Evolutionary conservation across 2,888 invertebrate species (phyloP).

Genomic region (Drosophila rubida): DNA sequence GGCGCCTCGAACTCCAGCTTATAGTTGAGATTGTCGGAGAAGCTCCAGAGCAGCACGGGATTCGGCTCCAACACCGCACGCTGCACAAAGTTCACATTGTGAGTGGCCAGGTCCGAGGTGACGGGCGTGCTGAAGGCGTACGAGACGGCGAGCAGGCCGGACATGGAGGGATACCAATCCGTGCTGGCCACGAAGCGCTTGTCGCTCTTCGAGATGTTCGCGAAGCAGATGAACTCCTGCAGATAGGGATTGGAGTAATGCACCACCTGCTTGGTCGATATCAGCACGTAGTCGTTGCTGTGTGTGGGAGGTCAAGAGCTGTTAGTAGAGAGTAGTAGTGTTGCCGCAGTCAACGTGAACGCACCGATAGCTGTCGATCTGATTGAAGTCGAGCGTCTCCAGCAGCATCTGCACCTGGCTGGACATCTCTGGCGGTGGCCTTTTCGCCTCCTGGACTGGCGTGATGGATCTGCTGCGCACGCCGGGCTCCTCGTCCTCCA

Average conservation of each 20-base stretch:
- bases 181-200: slow-evolving; percentile 88
- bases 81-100: slow-evolving; percentile 85
- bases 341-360: slow-evolving; percentile 4
- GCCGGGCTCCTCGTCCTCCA: slow-evolving; percentile 72
- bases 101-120: slow-evolving; percentile 69
- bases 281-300: slow-evolving; percentile 83
- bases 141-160: slow-evolving; percentile 89
- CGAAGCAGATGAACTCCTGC: slow-evolving; percentile 87
- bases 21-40: slow-evolving; percentile 89
- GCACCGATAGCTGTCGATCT: slow-evolving; percentile 84
- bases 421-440: slow-evolving; percentile 77
- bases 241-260: slow-evolving; percentile 81
- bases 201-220: slow-evolving; percentile 88
- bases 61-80: slow-evolving; percentile 88
- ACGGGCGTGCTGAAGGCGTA: slow-evolving; percentile 87
- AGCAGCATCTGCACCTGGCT: slow-evolving; percentile 80
- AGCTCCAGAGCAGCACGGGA: slow-evolving; percentile 91
- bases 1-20: slow-evolving; percentile 89
- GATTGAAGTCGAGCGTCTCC: slow-evolving; percentile 84
- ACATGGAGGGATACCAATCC: slow-evolving; percentile 90
- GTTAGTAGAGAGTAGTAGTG: background rate
- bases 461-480: slow-evolving; percentile 33
- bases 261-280: slow-evolving; percentile 69
- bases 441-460: slow-evolving; percentile 42
- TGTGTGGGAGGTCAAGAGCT: background rate